phyloP scores from a whole-genome alignment of 2,797 vertebrate genomes.

The Acrocephalus scirpaceus region DNA sequence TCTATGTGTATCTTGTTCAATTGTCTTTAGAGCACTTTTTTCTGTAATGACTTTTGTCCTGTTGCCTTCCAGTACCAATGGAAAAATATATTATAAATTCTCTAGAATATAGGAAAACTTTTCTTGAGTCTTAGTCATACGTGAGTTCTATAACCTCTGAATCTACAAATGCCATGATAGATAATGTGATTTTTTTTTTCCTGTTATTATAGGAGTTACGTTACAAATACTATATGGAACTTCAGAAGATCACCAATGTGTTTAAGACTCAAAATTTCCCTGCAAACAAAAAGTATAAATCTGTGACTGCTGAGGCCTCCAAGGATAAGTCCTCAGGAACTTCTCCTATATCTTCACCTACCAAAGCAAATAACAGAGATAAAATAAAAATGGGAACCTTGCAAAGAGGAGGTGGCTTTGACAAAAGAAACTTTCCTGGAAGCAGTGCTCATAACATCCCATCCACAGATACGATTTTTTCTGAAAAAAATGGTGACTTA shows the following conservation, averaged over 20 bases:
- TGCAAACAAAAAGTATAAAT: slow-evolving; percentile 24
- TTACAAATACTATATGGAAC: slow-evolving; percentile 62
- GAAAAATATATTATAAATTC: background rate
- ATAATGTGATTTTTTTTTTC: background rate
- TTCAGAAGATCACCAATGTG: background rate
- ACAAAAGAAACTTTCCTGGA: background rate
- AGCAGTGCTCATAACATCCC: background rate
- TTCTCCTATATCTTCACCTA: background rate
- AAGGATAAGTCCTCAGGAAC: background rate
- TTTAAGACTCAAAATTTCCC: slow-evolving; percentile 22
- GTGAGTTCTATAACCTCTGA: background rate
- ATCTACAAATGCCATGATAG: background rate
- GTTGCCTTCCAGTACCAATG: background rate
- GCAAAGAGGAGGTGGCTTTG: background rate
- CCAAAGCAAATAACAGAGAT: background rate
- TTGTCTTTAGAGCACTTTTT: background rate
- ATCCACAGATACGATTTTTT: background rate
- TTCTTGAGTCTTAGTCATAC: background rate
- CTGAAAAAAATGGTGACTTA: background rate
- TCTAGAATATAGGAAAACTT: background rate
- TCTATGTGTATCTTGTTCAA: background rate
- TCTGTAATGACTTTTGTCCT: background rate
- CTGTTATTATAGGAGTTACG: slow-evolving; percentile 69
- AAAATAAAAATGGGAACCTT: background rate
- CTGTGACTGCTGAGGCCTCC: background rate